These are phyloP conservation scores for Grammomys surdaster DNA, from an alignment of 2,113 vertebrate genomes.

Conservation along the genomic window DNA sequence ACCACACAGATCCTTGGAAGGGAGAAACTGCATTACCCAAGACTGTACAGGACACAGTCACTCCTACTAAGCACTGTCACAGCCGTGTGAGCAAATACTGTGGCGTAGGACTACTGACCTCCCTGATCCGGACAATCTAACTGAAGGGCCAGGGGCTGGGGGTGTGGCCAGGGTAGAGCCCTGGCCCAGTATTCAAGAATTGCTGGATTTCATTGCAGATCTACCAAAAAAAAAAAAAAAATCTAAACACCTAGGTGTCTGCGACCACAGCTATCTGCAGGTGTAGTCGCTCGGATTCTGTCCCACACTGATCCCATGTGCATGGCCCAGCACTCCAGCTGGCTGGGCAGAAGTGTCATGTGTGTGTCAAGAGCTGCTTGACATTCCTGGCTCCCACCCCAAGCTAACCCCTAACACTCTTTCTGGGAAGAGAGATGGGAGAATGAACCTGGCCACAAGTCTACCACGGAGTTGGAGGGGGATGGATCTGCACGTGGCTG, in stretches of 20 bases:
- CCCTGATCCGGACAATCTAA: too few species aligned
- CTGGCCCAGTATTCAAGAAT: not conserved
- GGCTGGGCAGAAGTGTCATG: not conserved
- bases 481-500: not conserved
- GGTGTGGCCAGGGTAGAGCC: not conserved
- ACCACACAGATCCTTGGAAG: not conserved
- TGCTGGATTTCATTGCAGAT: not conserved
- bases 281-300: not conserved
- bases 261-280: not conserved
- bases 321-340: not conserved
- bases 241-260: not conserved
- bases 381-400: not conserved
- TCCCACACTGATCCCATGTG: not conserved
- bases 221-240: not conserved
- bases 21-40: not conserved
- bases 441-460: not conserved
- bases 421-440: not conserved
- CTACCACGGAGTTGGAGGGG: not conserved
- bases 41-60: not conserved
- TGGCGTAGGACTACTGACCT: not conserved
- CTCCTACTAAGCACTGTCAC: not conserved
- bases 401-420: not conserved
- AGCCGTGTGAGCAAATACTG: too few species aligned
- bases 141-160: not conserved
- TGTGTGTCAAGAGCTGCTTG: not conserved